Evolutionary conservation across 2,113 vertebrate genomes (phyloP).

Genomic region (Sceloporus undulatus): DNA sequence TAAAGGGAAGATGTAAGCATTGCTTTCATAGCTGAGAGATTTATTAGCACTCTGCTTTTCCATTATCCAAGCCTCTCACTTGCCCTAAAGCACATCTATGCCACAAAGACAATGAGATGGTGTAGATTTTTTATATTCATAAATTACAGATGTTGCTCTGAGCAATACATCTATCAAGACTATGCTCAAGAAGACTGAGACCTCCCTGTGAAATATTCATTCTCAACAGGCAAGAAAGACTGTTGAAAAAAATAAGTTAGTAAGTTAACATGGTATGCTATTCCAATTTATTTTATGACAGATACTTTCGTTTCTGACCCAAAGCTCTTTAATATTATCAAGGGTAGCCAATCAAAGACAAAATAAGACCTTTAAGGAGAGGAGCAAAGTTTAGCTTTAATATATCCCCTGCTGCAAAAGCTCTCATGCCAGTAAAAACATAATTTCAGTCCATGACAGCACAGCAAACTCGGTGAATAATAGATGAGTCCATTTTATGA

Average conservation of each 20-base stretch:
- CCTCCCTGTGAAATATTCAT: slow-evolving; percentile 53
- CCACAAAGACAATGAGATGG: slow-evolving; percentile 57
- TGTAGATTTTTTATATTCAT: slow-evolving; percentile 55
- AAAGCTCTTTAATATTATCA: slow-evolving; percentile 35
- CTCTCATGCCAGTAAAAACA: slow-evolving; percentile 14
- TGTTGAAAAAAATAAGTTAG: slow-evolving; percentile 58
- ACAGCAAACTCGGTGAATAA: slow-evolving; percentile 50
- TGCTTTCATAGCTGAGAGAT: slow-evolving; percentile 74
- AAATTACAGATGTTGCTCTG: slow-evolving; percentile 70
- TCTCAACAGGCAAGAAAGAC: slow-evolving; percentile 41
- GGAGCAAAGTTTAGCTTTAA: slow-evolving; percentile 51
- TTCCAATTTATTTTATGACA: slow-evolving; percentile 44
- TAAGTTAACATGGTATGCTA: slow-evolving; percentile 49
- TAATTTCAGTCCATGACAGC: slow-evolving; percentile 24
- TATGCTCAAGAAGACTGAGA: slow-evolving; percentile 60
- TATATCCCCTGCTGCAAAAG: neutral
- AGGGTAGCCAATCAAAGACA: slow-evolving; percentile 54
- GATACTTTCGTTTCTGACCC: slow-evolving; percentile 19
- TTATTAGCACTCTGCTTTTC: slow-evolving; percentile 68
- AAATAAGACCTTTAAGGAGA: slow-evolving; percentile 39
- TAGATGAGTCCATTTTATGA: slow-evolving; percentile 45
- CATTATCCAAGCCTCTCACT: slow-evolving; percentile 73
- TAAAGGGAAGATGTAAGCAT: slow-evolving; percentile 69
- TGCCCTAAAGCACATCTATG: slow-evolving; percentile 73
- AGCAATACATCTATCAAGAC: slow-evolving; percentile 69